phyloP scores from a whole-genome alignment of 2,888 invertebrate species.

The Idaea dimidiata region DNA sequence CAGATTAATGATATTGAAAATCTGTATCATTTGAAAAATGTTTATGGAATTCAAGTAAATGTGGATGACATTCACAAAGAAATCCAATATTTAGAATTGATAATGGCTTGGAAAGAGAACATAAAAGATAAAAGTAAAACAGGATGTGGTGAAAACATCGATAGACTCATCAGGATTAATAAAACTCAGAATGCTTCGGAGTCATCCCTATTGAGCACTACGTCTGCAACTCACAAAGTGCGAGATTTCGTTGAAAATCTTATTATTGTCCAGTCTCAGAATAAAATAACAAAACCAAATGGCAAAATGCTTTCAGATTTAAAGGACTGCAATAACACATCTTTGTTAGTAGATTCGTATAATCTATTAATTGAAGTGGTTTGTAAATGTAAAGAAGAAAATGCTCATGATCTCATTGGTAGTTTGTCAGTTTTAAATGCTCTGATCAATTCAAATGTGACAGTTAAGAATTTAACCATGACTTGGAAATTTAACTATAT shows the following conservation, averaged over 20 bases:
- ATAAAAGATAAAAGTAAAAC: constrained; percentile 31
- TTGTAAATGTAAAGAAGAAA: constrained; percentile 57
- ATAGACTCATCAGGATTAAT: constrained; percentile 46
- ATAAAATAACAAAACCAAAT: constrained; percentile 24
- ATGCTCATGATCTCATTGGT: constrained; percentile 55
- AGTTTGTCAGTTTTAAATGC: constrained; percentile 55
- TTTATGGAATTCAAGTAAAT: constrained; percentile 48
- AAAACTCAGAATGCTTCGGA: constrained; percentile 44
- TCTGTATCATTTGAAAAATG: constrained; percentile 68
- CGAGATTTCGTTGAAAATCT: constrained; percentile 58
- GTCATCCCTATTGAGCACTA: constrained; percentile 49
- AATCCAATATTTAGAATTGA: constrained; percentile 10
- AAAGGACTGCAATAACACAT: constrained; percentile 56
- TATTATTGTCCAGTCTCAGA: constrained; percentile 29
- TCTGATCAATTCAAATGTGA: constrained; percentile 55
- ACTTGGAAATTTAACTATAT: constrained; percentile 74
- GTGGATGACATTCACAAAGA: constrained; percentile 59
- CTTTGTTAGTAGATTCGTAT: constrained; percentile 51
- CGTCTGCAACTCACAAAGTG: constrained; percentile 55
- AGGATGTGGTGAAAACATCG: constrained; percentile 49
- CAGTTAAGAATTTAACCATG: constrained; percentile 63
- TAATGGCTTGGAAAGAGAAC: background rate
- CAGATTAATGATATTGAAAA: constrained; percentile 57
- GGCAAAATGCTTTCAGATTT: constrained; percentile 40
- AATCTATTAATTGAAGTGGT: constrained; percentile 57